These are phyloP conservation scores for Cryptoprocta ferox DNA, from an alignment of 2,797 vertebrate genomes.

Conservation along the genomic window DNA sequence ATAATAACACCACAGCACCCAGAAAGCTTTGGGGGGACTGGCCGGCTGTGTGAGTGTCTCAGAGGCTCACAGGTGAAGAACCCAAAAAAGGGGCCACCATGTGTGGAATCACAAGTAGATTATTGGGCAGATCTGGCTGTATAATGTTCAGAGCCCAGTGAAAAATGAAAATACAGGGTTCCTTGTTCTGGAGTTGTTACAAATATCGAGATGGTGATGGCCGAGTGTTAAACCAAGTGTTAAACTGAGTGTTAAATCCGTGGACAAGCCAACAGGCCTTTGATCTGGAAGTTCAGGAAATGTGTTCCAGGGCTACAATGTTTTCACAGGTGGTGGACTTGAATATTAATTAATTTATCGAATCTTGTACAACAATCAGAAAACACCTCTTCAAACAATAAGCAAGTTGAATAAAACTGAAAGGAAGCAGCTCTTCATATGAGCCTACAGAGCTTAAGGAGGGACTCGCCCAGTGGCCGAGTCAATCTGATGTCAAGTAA, in stretches of 20 bases:
- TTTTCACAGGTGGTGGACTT: neutral
- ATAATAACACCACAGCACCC: neutral
- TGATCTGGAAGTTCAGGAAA: neutral
- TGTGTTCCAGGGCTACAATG: rapidly evolving
- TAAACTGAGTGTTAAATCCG: too few relatives aligned
- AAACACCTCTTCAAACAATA: neutral
- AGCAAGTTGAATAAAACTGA: neutral
- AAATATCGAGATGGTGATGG: neutral
- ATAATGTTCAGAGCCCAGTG: neutral
- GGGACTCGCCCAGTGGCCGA: rapidly evolving
- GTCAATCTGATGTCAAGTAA: neutral
- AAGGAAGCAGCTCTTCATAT: neutral
- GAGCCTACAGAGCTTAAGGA: neutral
- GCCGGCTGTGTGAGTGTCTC: rapidly evolving
- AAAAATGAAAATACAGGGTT: neutral
- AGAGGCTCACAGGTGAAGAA: neutral
- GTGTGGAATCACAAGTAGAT: too few relatives aligned
- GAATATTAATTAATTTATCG: neutral
- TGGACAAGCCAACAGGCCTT: too few relatives aligned
- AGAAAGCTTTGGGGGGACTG: neutral
- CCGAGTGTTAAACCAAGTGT: neutral
- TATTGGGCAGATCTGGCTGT: neutral
- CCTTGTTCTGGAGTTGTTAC: neutral
- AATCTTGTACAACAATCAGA: neutral
- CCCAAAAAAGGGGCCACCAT: too few relatives aligned